Evolutionary conservation across 2,797 vertebrate genomes (phyloP), one percentile per base, ranked within the genome.

Genomic region (Ambastaia sidthimunki): DNA sequence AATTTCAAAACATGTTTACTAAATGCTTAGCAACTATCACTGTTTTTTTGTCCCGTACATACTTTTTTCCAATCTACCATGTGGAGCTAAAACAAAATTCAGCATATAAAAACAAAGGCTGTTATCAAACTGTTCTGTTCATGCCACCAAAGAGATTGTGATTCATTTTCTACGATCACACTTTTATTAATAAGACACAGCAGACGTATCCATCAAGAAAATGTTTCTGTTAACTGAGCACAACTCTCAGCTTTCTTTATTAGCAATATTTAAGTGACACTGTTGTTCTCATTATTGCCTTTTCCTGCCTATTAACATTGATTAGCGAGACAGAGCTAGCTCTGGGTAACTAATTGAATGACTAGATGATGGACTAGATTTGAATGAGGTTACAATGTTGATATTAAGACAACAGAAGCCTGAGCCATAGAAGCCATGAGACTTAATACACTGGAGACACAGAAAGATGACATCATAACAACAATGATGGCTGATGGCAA

Each of bases 201-300:
- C 55, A 71, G 55, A 59, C 13, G 12, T 62, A 47, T 1, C 16
- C 47, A 69, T 72, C 19, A 52, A 60, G 28, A n/a, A 11, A 60
- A 71, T 66, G 23, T 19, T 68, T 52, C 28, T 65, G 15, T 69
- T 47, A 55, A n/a, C 62, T 69, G 55, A 62, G 19, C 15, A 65
- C 37, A 65, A 63, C 57, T 28, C 3, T 48, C 10, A 12, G 41
- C 73, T 55, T 65, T 25, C 44, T 75, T 78, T 67, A 57, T 50
- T 55, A 63, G 76, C 60, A 75, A 78, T 81, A 81, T 74, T 84
- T 71, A 59, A 78, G n/a, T 41, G 11, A 16, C n/a, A 47, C 71
- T 50, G 44, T 73, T 21, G 12, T 44, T 69, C 77, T 5, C 52
- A 74, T 47, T 80, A 55, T 21, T 77, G 74, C 59, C 21, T 74